Evolutionary conservation across 2,888 invertebrate species (phyloP).

Genomic region (Carpatolechia fugitivella): DNA sequence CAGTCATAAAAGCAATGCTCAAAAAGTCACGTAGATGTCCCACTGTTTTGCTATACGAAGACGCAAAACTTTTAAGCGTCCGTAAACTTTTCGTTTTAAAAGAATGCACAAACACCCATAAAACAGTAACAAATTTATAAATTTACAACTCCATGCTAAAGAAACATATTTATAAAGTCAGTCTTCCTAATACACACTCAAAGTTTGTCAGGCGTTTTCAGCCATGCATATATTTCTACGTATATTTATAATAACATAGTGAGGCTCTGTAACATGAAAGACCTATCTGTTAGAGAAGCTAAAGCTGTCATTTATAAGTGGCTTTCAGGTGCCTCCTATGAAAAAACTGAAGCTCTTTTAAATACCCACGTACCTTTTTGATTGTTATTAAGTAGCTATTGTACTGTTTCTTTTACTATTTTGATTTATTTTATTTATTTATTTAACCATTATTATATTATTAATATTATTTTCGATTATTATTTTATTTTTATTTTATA

Average conservation of each 20-base stretch:
- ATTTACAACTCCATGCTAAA: not conserved
- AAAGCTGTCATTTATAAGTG: no score
- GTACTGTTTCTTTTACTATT: no score
- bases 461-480: no score
- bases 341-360: no score
- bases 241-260: not conserved
- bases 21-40: conserved; percentile 5
- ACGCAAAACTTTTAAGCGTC: not conserved
- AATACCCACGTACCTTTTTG: no score
- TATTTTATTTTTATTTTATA: no score
- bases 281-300: no score
- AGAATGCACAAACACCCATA: not conserved
- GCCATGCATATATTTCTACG: not conserved
- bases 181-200: not conserved
- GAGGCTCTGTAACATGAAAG: no score
- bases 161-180: not conserved
- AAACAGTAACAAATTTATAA: not conserved
- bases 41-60: not conserved
- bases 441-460: no score
- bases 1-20: conserved; percentile 12
- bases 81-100: not conserved
- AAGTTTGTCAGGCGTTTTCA: not conserved
- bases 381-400: no score
- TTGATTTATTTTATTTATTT: no score
- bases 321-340: no score